Conservation (phyloP, 2,797 vertebrate genomes). For the Eulemur albifrons region DNA sequence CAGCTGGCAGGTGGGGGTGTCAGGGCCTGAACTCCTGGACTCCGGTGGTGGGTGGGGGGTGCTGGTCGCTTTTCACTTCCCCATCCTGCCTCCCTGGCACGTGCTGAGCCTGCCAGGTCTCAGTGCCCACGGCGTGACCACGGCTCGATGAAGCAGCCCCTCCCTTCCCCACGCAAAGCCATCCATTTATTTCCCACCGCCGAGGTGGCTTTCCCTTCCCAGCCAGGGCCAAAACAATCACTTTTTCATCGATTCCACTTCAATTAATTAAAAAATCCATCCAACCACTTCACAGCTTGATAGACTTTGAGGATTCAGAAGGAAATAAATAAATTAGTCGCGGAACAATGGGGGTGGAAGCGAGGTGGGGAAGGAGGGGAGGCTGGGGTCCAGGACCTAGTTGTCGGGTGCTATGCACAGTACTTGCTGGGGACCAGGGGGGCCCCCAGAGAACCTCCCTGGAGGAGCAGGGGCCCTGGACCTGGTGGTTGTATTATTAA, state of each 20-base stretch:
- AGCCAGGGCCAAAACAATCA: constrained; percentile 52
- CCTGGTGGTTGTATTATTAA: not conserved
- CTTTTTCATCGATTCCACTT: constrained; percentile 68
- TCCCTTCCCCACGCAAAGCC: not conserved
- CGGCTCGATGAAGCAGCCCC: not conserved
- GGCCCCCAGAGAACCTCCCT: fast-evolving
- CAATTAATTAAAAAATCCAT: constrained; percentile 78
- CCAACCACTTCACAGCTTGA: constrained; percentile 55
- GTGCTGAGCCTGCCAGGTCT: not conserved
- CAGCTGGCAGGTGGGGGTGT: not conserved
- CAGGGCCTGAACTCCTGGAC: not conserved
- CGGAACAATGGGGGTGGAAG: not conserved
- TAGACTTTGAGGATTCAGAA: constrained; percentile 58
- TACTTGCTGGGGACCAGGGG: not conserved
- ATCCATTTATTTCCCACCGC: not conserved
- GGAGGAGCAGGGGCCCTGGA: not conserved
- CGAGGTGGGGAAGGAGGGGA: not conserved
- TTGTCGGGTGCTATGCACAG: not conserved
- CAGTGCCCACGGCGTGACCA: not conserved
- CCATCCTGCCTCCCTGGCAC: fast-evolving
- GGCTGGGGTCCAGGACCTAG: not conserved
- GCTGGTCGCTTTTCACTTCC: not conserved
- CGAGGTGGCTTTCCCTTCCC: not conserved
- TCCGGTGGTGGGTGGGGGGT: fast-evolving
- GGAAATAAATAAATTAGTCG: constrained; percentile 64